Base-by-base conservation (phyloP, 2,113 vertebrate genomes). In the Mormyrus iriodes region DNA sequence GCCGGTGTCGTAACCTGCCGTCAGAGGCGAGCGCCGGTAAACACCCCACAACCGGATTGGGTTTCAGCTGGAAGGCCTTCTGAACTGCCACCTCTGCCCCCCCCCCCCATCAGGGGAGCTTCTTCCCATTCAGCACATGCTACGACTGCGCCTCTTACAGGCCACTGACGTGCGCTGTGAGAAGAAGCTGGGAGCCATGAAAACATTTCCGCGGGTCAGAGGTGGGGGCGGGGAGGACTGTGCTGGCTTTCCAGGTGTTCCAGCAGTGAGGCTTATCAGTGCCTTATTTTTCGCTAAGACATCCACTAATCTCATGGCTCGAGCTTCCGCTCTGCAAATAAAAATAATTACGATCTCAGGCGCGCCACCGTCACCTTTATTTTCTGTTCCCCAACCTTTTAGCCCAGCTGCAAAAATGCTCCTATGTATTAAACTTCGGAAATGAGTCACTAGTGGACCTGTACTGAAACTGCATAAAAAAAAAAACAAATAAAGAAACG, bases 21-120 rank as follows among this genome's bases (percentile, higher is more conserved):
- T 91, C 88, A 94, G 94, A 94, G 91, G 91, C 93, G 93, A 90
- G 88, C 90, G 94, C 92, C 92, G 95, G 94, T 94, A 95, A 96
- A 96, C 94, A 92, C 93, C 93, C 92, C 94, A 92, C 91, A n/a
- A 52, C 90, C 91, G 92, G 90, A 93, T 91, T 90, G 92, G 65
- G 91, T 93, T 90, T 92, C 2, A 91, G 91, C 94, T 94, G 91
- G 65, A 92, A 92, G 92, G 91, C 92, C 87, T 35, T 91, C 2
- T 0, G 89, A 65, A 89, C 46, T 55, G 10, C 61, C 27, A 31
- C 61, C 46, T n/a, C 44, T 46, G 44, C 44, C 5, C 44, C 44
- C 61, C 61, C 6, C 88, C 90, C 90, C 69, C 55, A 58, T n/a
- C 1, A 4, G 58, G 48, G 90, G 91, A 91, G 91, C 88, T 91